These are phyloP conservation scores for Eidolon dupreanum DNA, from an alignment of 2,797 vertebrate genomes.

Conservation along the genomic window DNA sequence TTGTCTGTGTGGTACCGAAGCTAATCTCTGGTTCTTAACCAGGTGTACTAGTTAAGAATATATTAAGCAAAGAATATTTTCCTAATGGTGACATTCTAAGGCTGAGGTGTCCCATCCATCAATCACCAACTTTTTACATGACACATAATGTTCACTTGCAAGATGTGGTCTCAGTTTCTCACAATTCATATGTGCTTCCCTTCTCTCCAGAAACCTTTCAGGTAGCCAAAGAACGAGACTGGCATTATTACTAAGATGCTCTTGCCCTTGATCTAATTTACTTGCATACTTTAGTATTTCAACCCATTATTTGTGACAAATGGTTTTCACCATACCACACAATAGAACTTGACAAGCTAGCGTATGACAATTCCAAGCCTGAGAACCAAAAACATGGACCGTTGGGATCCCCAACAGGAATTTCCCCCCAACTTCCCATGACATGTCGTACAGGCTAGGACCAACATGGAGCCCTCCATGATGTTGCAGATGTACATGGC, in stretches of 20 bases:
- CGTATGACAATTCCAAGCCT: not conserved
- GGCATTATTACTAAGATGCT: not conserved
- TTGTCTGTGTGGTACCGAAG: not conserved
- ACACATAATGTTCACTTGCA: not conserved
- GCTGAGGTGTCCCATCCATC: not conserved
- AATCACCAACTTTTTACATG: not conserved
- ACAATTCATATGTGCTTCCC: not conserved
- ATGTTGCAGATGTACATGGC: no score
- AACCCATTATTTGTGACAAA: not conserved
- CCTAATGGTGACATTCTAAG: not conserved
- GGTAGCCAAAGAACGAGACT: not conserved
- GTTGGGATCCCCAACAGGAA: not conserved
- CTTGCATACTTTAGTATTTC: conserved; percentile 6
- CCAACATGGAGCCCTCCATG: not conserved
- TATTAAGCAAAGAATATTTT: not conserved
- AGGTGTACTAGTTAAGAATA: not conserved
- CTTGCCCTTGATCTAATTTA: not conserved
- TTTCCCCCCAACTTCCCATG: not conserved
- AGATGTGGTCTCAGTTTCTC: not conserved
- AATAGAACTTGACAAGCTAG: not conserved
- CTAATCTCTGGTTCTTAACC: not conserved
- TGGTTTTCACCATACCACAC: not conserved
- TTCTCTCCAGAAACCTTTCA: not conserved
- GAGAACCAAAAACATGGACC: not conserved
- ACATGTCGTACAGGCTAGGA: not conserved